Conservation (phyloP, 1,140 invertebrate genomes). For the Drosophila parabipectinata region DNA sequence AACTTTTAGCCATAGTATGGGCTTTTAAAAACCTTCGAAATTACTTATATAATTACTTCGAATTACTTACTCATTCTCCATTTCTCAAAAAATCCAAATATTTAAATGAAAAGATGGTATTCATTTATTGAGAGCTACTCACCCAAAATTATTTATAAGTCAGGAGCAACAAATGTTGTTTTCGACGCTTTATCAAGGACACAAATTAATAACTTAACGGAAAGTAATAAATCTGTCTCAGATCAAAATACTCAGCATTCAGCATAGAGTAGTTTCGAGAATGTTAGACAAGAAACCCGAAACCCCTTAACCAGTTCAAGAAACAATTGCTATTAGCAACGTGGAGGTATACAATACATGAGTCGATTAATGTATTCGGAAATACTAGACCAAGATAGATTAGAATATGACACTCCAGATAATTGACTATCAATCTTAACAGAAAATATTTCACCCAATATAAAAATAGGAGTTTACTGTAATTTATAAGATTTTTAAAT, state of each 20-base stretch:
- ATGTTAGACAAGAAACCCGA: background rate
- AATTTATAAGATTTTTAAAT: background rate
- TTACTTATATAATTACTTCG: background rate
- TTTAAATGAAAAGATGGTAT: no score
- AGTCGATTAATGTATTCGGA: background rate
- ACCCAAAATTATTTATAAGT: no score
- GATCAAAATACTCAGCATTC: background rate
- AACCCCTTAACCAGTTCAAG: conserved; percentile 4
- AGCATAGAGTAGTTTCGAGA: conserved; percentile 10
- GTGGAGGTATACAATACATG: background rate
- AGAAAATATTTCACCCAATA: background rate
- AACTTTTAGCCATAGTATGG: no score
- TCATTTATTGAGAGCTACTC: no score
- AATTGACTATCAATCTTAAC: background rate
- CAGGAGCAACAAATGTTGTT: no score
- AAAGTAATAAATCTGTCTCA: no score
- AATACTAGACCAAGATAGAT: no score
- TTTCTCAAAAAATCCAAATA: no score
- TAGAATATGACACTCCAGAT: no score
- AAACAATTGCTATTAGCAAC: conserved; percentile 3
- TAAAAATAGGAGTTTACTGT: background rate
- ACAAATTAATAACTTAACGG: no score
- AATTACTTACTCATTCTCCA: background rate
- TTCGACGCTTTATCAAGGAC: background rate
- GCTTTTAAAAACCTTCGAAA: background rate